Evolutionary conservation across 1,140 invertebrate genomes (phyloP).

Genomic region (Aphis gossypii): DNA sequence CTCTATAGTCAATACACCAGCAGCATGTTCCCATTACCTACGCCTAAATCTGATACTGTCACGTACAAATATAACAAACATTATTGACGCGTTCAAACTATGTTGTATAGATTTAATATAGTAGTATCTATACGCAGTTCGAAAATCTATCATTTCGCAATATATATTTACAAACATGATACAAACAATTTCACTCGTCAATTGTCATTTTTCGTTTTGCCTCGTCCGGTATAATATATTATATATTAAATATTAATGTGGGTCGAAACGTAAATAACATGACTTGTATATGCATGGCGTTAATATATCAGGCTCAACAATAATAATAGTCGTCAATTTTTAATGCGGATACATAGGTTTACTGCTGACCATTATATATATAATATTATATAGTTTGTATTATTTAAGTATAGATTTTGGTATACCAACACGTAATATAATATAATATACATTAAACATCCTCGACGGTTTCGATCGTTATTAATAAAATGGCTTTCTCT

Average conservation of each 20-base stretch:
- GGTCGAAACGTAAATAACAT: neutral
- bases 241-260: neutral
- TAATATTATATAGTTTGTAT: neutral
- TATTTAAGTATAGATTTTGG: neutral
- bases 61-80: neutral
- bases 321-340: neutral
- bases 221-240: neutral
- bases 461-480: slow-evolving; percentile 7
- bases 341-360: neutral
- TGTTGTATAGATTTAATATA: neutral
- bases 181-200: neutral
- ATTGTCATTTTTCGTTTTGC: neutral
- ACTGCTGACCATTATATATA: neutral
- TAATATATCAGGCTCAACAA: neutral
- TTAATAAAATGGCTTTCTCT: slow-evolving; percentile 54
- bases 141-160: neutral
- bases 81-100: neutral
- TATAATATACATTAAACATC: slow-evolving; percentile 14
- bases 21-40: neutral
- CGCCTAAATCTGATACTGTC: neutral
- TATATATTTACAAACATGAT: neutral
- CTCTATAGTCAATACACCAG: neutral
- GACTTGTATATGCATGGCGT: neutral
- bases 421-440: neutral
- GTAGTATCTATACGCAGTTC: neutral